Conservation (phyloP, 2,797 vertebrate genomes). For the Gymnocypris eckloni region DNA sequence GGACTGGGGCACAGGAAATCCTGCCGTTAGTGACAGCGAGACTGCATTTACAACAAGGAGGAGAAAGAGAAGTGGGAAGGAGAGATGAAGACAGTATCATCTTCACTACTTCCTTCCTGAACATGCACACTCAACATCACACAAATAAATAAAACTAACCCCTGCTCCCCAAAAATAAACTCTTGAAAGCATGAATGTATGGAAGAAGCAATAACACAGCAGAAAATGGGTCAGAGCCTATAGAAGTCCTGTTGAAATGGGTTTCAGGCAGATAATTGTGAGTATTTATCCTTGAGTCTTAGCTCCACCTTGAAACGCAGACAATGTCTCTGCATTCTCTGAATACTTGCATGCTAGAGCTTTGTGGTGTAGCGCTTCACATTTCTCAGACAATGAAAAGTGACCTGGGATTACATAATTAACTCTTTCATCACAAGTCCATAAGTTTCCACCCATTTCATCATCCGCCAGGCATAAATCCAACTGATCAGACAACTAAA, state of each 20-base stretch:
- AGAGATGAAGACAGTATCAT: constrained; percentile 21
- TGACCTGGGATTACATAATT: neutral
- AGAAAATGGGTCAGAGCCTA: neutral
- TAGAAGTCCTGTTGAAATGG: neutral
- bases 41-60: constrained; percentile 22
- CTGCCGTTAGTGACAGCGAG: constrained; percentile 64
- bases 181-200: neutral
- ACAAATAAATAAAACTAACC: neutral
- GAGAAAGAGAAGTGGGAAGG: constrained; percentile 9
- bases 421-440: neutral
- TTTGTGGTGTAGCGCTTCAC: neutral
- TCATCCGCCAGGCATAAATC: neutral
- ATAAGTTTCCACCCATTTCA: neutral
- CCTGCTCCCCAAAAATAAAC: neutral
- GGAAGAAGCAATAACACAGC: neutral
- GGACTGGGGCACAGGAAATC: constrained; percentile 67
- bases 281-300: constrained; percentile 41
- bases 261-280: neutral
- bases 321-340: constrained; percentile 68
- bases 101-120: constrained; percentile 60
- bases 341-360: constrained; percentile 62
- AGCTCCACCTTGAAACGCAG: constrained; percentile 44
- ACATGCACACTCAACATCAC: constrained; percentile 32
- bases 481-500: neutral
- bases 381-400: constrained; percentile 17